Base-by-base conservation (phyloP, 2,797 vertebrate genomes). In the Dallia pectoralis region DNA sequence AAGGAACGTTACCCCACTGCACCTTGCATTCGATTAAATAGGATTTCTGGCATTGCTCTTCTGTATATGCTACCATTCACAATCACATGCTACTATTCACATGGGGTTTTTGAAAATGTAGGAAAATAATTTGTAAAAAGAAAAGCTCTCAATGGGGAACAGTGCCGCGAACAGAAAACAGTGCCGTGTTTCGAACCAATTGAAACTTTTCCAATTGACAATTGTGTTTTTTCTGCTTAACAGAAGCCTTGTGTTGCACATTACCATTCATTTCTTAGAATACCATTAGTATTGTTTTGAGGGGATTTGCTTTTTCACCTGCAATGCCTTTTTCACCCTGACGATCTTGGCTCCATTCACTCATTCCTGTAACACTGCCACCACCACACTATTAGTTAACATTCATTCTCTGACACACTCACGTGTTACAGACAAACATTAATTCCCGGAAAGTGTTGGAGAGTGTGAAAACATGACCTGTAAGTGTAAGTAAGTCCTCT, bases 381-480 rank as follows among this genome's bases (percentile, higher is more conserved):
- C 84, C 82, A 84, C 87, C 78, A 67, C 80, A 71, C 59, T 44
- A 12, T 44, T 44, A 11, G 9, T 44, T 44, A 14, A 44, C 40
- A 44, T 44, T n/a, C 4, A 44, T 12, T 44, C 14, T 44, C 1
- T 44, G 11, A 36, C 16, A 25, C 65, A 69, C 74, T 61, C 36
- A 63, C 56, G 8, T 14, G 36, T 25, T 32, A 32, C 16, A 6
- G 40, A 30, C 16, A 18, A 67, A 70, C 68, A 59, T 22, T 25
- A 15, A 81, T 90, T 91, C 86, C 87, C 76, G 75, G 82, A 91
- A 89, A 87, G 79, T 81, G 77, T 67, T 74, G 67, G 82, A 76
- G 44, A 88, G 87, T 86, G 87, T 87, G 85, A 91, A 90, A 90
- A 87, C 87, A 82, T 73, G 85, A 82, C 79, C 80, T 83, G 78